phyloP scores from a whole-genome alignment of 2,888 invertebrate genomes.

The Sesia bembeciformis region DNA sequence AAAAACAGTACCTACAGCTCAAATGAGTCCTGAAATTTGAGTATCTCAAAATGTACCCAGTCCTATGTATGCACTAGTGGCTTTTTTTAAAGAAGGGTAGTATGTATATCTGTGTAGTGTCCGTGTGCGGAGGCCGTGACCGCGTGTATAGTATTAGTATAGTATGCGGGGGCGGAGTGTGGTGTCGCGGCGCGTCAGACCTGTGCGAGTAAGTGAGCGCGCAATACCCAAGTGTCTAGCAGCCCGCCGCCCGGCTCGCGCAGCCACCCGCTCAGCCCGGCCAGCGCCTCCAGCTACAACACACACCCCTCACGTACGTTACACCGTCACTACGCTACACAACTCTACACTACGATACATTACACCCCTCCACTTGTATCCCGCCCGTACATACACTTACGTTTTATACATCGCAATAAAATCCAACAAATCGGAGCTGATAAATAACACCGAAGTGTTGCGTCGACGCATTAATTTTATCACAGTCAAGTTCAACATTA shows the following conservation, averaged over 20 bases:
- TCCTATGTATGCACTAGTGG: no score
- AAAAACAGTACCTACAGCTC: no score
- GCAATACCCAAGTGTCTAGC: constrained; percentile 75
- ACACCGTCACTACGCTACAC: constrained; percentile 29
- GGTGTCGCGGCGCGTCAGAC: constrained; percentile 56
- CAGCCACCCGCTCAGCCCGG: constrained; percentile 69
- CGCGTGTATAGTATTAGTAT: not conserved
- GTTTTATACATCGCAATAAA: no score
- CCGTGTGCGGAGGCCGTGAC: not conserved
- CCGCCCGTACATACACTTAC: no score
- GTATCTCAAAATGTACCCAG: no score
- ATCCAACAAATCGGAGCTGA: no score
- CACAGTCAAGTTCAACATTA: no score
- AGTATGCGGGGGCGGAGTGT: constrained; percentile 11
- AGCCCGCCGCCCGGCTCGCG: constrained; percentile 64
- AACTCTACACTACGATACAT: constrained; percentile 9
- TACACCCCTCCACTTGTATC: constrained; percentile 1
- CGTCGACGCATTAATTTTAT: no score
- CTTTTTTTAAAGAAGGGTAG: no score
- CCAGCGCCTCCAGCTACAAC: constrained; percentile 74
- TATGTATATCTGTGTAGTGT: not conserved
- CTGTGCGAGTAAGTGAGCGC: constrained; percentile 75
- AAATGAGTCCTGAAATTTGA: no score
- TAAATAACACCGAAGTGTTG: no score
- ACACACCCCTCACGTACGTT: constrained; percentile 16